Evolutionary conservation across 2,888 invertebrate species (phyloP).

Genomic region (Tetheella fluctuosa): DNA sequence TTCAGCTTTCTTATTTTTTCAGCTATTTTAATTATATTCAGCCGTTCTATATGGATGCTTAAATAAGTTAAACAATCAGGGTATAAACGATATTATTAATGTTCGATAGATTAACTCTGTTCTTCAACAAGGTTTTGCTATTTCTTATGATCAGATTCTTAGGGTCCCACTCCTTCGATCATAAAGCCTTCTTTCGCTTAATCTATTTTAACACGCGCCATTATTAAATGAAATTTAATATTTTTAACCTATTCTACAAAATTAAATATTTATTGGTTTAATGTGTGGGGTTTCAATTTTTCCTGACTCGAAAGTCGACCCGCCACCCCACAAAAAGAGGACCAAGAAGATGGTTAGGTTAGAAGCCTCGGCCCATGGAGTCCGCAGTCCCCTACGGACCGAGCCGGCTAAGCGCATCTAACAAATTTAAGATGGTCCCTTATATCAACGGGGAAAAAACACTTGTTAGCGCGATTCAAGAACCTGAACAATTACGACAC

Average conservation of each 20-base stretch:
- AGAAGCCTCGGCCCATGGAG: constrained; percentile 83
- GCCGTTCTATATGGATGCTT: too few species aligned
- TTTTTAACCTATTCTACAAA: not conserved
- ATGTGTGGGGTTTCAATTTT: constrained; percentile 76
- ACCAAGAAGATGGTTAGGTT: constrained; percentile 83
- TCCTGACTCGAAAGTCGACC: constrained; percentile 77
- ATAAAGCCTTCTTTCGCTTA: too few species aligned
- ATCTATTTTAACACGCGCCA: too few species aligned
- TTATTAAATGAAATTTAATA: not conserved
- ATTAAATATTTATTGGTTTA: constrained; percentile 20
- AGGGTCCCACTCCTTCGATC: too few species aligned
- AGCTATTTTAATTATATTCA: constrained; percentile 10
- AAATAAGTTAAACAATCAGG: too few species aligned
- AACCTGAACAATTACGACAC: constrained; percentile 21
- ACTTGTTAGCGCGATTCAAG: constrained; percentile 51
- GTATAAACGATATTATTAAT: too few species aligned
- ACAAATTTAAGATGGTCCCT: constrained; percentile 29
- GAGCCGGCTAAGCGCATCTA: constrained; percentile 87
- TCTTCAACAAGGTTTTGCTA: too few species aligned
- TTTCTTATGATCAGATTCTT: too few species aligned
- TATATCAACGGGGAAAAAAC: constrained; percentile 28
- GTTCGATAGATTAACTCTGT: too few species aligned
- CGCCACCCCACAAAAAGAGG: constrained; percentile 79
- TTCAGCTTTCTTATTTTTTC: constrained; percentile 19
- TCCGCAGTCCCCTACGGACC: constrained; percentile 89